phyloP scores from a whole-genome alignment of 2,113 vertebrate genomes.

The Paradoxurus hermaphroditus region DNA sequence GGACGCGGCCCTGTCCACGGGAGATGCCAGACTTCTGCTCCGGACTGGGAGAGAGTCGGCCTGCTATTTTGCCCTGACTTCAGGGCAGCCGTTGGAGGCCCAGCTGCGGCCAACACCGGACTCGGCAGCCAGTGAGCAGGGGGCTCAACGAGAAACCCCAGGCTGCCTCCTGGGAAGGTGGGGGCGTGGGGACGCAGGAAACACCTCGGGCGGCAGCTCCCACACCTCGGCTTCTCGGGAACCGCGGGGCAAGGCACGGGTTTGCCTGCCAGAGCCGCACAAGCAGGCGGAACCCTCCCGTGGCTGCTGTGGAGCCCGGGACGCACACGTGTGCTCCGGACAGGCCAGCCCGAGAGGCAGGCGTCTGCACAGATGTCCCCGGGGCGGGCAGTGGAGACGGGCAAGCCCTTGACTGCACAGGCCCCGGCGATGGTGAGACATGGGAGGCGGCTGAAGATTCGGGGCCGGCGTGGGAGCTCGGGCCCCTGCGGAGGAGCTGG shows the following conservation, averaged over 20 bases:
- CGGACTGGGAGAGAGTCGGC: fast-evolving
- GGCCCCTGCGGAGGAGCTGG: fast-evolving
- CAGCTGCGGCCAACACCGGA: fast-evolving
- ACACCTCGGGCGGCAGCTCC: fast-evolving
- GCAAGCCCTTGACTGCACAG: fast-evolving
- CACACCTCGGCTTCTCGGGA: not conserved
- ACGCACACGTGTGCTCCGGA: fast-evolving
- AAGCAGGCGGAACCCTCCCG: not conserved
- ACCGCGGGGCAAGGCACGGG: too few species aligned
- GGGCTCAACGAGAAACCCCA: fast-evolving
- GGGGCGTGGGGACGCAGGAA: fast-evolving
- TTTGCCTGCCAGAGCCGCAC: too few species aligned
- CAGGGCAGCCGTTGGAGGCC: not conserved
- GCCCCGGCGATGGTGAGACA: fast-evolving
- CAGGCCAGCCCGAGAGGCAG: too few species aligned
- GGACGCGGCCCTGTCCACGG: fast-evolving
- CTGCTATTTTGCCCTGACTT: fast-evolving
- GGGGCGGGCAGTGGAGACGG: fast-evolving
- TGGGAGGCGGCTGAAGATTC: not conserved
- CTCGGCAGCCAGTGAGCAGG: too few species aligned
- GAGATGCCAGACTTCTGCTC: fast-evolving
- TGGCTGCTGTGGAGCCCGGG: not conserved
- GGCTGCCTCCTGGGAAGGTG: fast-evolving
- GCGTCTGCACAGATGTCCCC: fast-evolving
- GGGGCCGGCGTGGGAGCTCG: fast-evolving